These are phyloP conservation scores for Abrostola triplasia DNA, from an alignment of 2,888 invertebrate genomes.

Conservation along the genomic window DNA sequence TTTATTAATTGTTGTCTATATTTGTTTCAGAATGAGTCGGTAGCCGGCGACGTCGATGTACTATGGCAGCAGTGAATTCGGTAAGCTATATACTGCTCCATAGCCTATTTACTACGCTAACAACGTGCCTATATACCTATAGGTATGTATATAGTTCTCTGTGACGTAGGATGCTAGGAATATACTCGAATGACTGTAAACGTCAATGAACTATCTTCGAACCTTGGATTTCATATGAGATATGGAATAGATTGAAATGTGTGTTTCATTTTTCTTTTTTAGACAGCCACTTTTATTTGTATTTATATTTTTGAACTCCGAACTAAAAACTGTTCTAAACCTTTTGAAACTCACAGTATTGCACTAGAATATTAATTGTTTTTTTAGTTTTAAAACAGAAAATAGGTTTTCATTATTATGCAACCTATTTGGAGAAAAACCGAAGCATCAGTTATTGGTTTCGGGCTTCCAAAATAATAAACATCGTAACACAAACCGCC, in stretches of 20 bases:
- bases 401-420: no score
- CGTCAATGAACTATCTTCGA: neutral
- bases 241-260: neutral
- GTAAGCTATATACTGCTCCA: slow-evolving; percentile 75
- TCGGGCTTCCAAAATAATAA: no score
- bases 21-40: slow-evolving; percentile 83
- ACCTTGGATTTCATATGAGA: neutral
- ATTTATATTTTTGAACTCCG: no score
- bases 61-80: slow-evolving; percentile 91
- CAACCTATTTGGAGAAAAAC: no score
- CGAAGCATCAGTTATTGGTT: no score
- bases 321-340: no score
- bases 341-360: no score
- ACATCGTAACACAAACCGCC: no score
- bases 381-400: no score
- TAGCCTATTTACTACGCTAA: slow-evolving; percentile 2
- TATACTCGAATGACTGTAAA: neutral
- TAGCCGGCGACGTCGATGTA: slow-evolving; percentile 76
- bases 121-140: neutral
- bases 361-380: no score
- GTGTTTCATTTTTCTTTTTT: neutral
- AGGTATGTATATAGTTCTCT: neutral
- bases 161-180: neutral
- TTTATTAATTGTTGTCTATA: slow-evolving; percentile 29
- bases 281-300: neutral